Conservation (phyloP, 2,888 invertebrate species). For the Myopa tessellatipennis region DNA sequence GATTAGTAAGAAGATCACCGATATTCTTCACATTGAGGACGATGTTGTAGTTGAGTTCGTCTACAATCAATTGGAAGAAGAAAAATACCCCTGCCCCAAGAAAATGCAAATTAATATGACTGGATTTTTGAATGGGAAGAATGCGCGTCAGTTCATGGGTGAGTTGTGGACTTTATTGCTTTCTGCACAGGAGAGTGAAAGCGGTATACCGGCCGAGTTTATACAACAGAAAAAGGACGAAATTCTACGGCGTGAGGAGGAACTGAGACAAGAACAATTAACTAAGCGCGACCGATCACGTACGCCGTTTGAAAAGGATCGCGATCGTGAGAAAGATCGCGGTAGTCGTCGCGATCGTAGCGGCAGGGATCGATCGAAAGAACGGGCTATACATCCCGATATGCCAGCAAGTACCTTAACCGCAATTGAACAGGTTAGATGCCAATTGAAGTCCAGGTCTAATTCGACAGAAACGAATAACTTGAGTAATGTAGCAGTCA, state of each 20-base stretch:
- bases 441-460: slow-evolving; percentile 66
- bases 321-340: slow-evolving; percentile 58
- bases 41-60: slow-evolving; percentile 99
- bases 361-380: slow-evolving; percentile 50
- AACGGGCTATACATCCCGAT: slow-evolving; percentile 46
- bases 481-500: slow-evolving; percentile 50
- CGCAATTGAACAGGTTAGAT: slow-evolving; percentile 56
- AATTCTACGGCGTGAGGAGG: slow-evolving; percentile 81
- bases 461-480: slow-evolving; percentile 60
- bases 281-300: slow-evolving; percentile 63
- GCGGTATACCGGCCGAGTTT: slow-evolving; percentile 94
- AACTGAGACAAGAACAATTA: slow-evolving; percentile 59
- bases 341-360: slow-evolving; percentile 49
- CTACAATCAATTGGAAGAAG: slow-evolving; percentile 94
- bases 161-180: slow-evolving; percentile 96
- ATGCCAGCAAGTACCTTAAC: slow-evolving; percentile 50
- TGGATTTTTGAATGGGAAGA: slow-evolving; percentile 97
- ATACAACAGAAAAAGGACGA: slow-evolving; percentile 97
- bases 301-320: slow-evolving; percentile 54
- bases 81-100: slow-evolving; percentile 95
- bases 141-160: slow-evolving; percentile 96
- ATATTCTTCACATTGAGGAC: slow-evolving; percentile 96
- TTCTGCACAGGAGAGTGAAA: slow-evolving; percentile 94
- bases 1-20: slow-evolving; percentile 97
- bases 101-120: slow-evolving; percentile 99